These are phyloP conservation scores for Eucriotettix oculatus DNA, from an alignment of 2,888 invertebrate genomes.

Conservation along the genomic window DNA sequence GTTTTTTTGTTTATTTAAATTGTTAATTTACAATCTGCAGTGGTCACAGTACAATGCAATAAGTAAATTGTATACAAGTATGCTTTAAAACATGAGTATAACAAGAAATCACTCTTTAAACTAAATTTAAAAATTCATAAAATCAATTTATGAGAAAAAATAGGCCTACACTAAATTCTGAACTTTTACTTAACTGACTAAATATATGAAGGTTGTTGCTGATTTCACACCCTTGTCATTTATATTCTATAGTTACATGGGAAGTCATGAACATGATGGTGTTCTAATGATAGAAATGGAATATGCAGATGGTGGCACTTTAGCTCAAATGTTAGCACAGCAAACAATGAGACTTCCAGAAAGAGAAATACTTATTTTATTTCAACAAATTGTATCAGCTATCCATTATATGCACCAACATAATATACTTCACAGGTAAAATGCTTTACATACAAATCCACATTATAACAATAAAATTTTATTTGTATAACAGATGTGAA, in stretches of 20 bases:
- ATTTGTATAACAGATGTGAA: not conserved
- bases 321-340: constrained; percentile 43
- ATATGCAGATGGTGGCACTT: constrained; percentile 57
- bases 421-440: constrained; percentile 40
- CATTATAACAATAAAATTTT: not conserved
- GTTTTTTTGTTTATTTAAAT: no score
- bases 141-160: no score
- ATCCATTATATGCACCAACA: constrained; percentile 53
- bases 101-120: no score
- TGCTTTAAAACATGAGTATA: no score
- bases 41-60: no score
- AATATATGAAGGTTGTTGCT: no score
- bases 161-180: no score
- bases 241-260: constrained; percentile 36
- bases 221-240: no score
- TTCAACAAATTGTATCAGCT: constrained; percentile 50
- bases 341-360: constrained; percentile 38
- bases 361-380: constrained; percentile 40
- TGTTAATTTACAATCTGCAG: no score
- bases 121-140: no score
- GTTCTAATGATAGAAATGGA: constrained; percentile 61
- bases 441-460: not conserved
- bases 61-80: no score
- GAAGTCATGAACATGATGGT: constrained; percentile 55
- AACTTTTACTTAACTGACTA: no score